Base-by-base conservation (phyloP, 2,113 vertebrate genomes). In the Triplophysa dalaica region DNA sequence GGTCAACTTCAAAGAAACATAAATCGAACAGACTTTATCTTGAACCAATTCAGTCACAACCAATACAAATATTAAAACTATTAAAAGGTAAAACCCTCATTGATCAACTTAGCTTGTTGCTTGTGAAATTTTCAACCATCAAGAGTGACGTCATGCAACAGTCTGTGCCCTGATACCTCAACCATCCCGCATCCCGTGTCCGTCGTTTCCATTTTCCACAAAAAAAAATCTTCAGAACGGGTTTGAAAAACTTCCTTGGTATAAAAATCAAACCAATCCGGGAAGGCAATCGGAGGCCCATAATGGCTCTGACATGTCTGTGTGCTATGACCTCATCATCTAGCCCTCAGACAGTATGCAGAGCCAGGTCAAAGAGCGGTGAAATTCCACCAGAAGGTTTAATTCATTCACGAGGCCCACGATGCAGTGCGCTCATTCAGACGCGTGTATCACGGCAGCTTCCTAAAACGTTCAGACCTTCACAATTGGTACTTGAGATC, bases 291-390 rank as follows among this genome's bases (percentile, higher is more conserved):
- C 3, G 6, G 65, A 73, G 75, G 62, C 64, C 61, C 10, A 24
- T 78, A 82, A 85, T 77, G 80, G 78, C 77, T 83, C 79, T 84
- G 72, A 77, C 66, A 81, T 81, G 76, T 77, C 84, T 61, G 29
- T 68, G 38, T 33, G 56, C 70, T 24, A 82, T 84, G 85, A 86
- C 77, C 77, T 86, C 85, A 85, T 83, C 75, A 62, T 67, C 50
- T 12, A 67, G 66, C 29, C 77, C 78, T 67, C 67, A 86, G 82
- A 79, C 64, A 21, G 43, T 43, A 26, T 50, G 43, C 73, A 77
- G 73, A 64, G 58, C 63, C 33, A 66, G 73, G 79, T 73, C 83
- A 84, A 63, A 69, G 65, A 70, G 65, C 61, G 78, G 77, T 72
- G 70, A n/a, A 82, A 82, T 82, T 85, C 80, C 76, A 73, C 76